phyloP scores from a whole-genome alignment of 2,797 vertebrate species.

The Bradypodion pumilum region DNA sequence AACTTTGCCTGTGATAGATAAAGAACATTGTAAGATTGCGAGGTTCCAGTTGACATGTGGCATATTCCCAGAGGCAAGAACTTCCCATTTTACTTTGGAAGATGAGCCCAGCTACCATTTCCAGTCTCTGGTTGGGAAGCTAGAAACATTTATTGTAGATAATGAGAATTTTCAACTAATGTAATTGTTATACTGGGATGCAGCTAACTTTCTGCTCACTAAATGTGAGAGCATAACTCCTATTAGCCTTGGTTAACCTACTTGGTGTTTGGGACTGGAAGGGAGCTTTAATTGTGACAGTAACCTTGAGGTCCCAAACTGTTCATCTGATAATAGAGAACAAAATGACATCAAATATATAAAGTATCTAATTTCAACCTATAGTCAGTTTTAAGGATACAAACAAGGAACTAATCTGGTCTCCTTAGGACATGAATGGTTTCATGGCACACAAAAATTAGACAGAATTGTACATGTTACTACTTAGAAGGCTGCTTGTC shows the following conservation, averaged over 20 bases:
- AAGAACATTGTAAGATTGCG: not conserved
- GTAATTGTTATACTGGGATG: not conserved
- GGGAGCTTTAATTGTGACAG: not conserved
- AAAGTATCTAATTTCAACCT: not conserved
- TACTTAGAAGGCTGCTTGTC: not conserved
- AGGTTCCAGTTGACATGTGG: not conserved
- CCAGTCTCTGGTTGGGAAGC: not conserved
- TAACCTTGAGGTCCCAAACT: not conserved
- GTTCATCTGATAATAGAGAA: not conserved
- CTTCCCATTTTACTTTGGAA: not conserved
- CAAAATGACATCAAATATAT: not conserved
- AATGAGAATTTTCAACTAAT: not conserved
- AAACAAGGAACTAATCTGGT: not conserved
- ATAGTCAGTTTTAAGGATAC: not conserved
- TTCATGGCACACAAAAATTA: not conserved
- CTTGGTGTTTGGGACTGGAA: not conserved
- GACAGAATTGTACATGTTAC: not conserved
- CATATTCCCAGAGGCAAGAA: not conserved
- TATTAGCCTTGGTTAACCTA: not conserved
- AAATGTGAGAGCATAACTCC: not conserved
- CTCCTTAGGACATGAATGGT: not conserved
- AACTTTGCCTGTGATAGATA: not conserved
- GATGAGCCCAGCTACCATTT: not conserved
- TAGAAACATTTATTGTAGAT: not conserved
- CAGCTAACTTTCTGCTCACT: not conserved